These are phyloP conservation scores for Pogonophryne albipinna DNA, from an alignment of 2,797 vertebrate species.

Conservation along the genomic window DNA sequence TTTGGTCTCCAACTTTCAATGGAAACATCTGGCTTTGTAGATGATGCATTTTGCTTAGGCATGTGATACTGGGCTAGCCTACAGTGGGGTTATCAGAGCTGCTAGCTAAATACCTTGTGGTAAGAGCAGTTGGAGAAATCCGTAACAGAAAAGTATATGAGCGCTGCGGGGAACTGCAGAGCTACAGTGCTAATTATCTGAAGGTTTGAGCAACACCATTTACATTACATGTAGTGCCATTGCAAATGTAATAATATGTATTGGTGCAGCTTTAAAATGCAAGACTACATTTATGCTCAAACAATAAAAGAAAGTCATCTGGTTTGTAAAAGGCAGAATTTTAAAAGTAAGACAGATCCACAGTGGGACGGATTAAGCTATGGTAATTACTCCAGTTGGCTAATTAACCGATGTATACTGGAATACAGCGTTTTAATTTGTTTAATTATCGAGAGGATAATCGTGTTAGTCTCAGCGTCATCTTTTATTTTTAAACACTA, in stretches of 20 bases:
- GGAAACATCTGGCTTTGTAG: background rate
- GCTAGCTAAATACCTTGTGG: background rate
- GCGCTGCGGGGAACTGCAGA: background rate
- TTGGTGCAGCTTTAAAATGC: slow-evolving; percentile 1
- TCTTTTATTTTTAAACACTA: slow-evolving; percentile 24
- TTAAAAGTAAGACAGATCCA: slow-evolving; percentile 23
- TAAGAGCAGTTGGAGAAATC: background rate
- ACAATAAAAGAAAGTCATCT: slow-evolving; percentile 14
- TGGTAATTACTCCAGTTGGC: slow-evolving; percentile 47
- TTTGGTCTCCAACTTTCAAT: background rate
- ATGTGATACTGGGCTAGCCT: background rate
- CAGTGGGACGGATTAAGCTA: slow-evolving; percentile 42
- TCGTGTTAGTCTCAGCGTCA: background rate
- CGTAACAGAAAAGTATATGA: too few relatives aligned
- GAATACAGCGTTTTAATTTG: slow-evolving; percentile 31
- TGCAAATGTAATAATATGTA: background rate
- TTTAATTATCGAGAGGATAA: slow-evolving; percentile 51
- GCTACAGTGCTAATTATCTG: background rate
- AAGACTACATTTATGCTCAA: slow-evolving; percentile 4
- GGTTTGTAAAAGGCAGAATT: slow-evolving; percentile 17
- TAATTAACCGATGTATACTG: slow-evolving; percentile 52
- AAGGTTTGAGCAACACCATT: background rate
- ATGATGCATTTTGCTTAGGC: background rate
- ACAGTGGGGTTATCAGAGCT: background rate
- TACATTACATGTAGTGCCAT: background rate